Conservation (phyloP, 2,888 invertebrate genomes). For the Stenotaenia linearis region DNA sequence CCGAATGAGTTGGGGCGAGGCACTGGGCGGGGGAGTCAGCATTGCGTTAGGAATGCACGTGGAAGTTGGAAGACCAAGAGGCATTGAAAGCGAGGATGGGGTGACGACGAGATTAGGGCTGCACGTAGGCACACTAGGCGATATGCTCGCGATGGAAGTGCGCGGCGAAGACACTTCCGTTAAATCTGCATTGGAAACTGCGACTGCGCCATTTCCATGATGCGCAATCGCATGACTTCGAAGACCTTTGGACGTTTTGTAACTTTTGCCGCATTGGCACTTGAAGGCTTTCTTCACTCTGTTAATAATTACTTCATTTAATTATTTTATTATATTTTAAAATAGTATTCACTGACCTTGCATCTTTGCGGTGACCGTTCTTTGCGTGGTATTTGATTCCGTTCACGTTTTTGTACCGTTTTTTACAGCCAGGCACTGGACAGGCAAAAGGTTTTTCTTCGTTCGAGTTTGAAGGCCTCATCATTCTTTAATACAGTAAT, state of each 20-base stretch:
- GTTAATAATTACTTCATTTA: too few relatives aligned
- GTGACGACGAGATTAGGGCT: background rate
- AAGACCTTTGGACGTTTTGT: conserved; percentile 72
- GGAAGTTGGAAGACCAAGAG: background rate
- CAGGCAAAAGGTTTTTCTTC: conserved; percentile 75
- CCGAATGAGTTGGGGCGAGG: conserved; percentile 6
- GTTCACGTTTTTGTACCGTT: conserved; percentile 80
- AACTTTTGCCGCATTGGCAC: conserved; percentile 79
- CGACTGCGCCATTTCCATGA: conserved; percentile 37
- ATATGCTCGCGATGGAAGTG: background rate
- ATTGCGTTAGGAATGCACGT: background rate
- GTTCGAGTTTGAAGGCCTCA: conserved; percentile 42
- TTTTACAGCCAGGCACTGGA: conserved; percentile 78
- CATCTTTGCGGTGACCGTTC: conserved; percentile 78
- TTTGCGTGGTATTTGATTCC: conserved; percentile 84
- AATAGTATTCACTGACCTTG: too few relatives aligned
- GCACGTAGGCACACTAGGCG: background rate
- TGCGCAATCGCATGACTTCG: conserved; percentile 61
- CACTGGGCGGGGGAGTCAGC: conserved; percentile 23
- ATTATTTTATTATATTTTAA: too few relatives aligned
- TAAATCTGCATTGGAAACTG: background rate
- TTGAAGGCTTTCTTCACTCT: conserved; percentile 73
- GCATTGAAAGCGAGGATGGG: background rate
- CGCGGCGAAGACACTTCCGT: background rate
- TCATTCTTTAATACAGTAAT: conserved; percentile 41